Evolutionary conservation across 2,888 invertebrate genomes (phyloP), one percentile per base, ranked within the genome.

Genomic region (Xanthorhoe designata): DNA sequence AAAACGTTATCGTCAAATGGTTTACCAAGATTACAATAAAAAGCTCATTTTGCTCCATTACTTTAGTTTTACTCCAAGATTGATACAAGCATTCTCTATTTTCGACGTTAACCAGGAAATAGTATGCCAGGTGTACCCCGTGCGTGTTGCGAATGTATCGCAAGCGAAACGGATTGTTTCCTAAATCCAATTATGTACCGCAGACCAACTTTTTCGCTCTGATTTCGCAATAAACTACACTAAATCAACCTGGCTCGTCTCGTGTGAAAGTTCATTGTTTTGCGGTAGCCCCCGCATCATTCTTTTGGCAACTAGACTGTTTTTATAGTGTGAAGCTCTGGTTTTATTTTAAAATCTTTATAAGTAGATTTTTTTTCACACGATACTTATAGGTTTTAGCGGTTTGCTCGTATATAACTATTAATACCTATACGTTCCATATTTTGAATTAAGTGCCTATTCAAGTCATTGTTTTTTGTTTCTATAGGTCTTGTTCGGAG

Each of bases 241-340:
- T 88, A 87, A 86, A 91, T 90, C 90, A 90, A 88, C 84, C 81
- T 81, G 84, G 74, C 81, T 76, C 77, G 76, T 81, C 82, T 75
- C 77, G 81, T 85, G 91, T 85, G 90, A 91, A 89, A 91, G 90
- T 92, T 90, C 91, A 92, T 93, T 91, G 91, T 91, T 91, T 86
- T 83, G 85, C 81, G 80, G 79, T 70, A 66, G 75, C 66, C 59
- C 55, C 60, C 55, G 42, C 29, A 24, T 35, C 19, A 32, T 66
- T 73, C 72, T 78, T 68, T 67, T 61, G 64, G 38, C 42, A 47
- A 42, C 68, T 62, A 56, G 32, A 38, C 61, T 66, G 53, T 65
- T 62, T n/a, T 68, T 61, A 61, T 67, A 47, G 61, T 70, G 68
- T 55, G 72, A 70, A 63, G 29, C 49, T 69, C 50, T 67, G n/a